Conservation (phyloP, 2,113 vertebrate species). For the Lampris incognitus region DNA sequence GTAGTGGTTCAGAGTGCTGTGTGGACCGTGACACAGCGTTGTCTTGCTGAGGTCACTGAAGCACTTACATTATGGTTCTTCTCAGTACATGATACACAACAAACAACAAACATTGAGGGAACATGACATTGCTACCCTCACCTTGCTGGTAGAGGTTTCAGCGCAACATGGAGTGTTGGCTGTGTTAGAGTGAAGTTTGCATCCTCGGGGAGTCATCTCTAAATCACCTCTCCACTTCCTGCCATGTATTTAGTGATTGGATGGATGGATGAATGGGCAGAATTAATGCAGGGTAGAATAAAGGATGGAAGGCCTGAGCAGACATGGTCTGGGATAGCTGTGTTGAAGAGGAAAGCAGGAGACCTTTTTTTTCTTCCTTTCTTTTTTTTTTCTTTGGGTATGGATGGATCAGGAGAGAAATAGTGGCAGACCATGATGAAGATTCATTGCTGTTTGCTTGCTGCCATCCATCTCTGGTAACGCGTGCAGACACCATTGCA, state of each 20-base stretch:
- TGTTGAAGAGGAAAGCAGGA: slow-evolving; percentile 41
- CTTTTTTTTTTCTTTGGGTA: slow-evolving; percentile 41
- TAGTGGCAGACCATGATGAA: slow-evolving; percentile 59
- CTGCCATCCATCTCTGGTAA: slow-evolving; percentile 62
- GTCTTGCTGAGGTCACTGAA: slow-evolving; percentile 3
- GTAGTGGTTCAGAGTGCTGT: background rate
- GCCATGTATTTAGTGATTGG: slow-evolving; percentile 27
- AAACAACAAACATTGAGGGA: slow-evolving; percentile 49
- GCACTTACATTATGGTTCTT: slow-evolving; percentile 14
- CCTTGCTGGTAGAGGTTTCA: slow-evolving; percentile 32
- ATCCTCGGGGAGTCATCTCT: slow-evolving; percentile 45
- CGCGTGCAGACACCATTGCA: slow-evolving; percentile 38
- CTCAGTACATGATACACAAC: slow-evolving; percentile 38
- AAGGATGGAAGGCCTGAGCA: background rate
- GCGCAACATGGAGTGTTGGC: slow-evolving; percentile 55
- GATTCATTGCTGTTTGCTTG: slow-evolving; percentile 56
- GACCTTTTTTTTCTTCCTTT: too few species aligned
- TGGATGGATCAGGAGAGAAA: slow-evolving; percentile 19
- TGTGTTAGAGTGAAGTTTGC: slow-evolving; percentile 15
- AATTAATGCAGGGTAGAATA: slow-evolving; percentile 7
- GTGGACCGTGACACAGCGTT: slow-evolving; percentile 12
- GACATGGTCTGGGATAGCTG: slow-evolving; percentile 23
- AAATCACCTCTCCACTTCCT: slow-evolving; percentile 37
- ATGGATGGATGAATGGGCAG: slow-evolving; percentile 5
- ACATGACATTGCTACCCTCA: slow-evolving; percentile 48